phyloP scores from a whole-genome alignment of 2,797 vertebrate species.

The Coilia nasus region DNA sequence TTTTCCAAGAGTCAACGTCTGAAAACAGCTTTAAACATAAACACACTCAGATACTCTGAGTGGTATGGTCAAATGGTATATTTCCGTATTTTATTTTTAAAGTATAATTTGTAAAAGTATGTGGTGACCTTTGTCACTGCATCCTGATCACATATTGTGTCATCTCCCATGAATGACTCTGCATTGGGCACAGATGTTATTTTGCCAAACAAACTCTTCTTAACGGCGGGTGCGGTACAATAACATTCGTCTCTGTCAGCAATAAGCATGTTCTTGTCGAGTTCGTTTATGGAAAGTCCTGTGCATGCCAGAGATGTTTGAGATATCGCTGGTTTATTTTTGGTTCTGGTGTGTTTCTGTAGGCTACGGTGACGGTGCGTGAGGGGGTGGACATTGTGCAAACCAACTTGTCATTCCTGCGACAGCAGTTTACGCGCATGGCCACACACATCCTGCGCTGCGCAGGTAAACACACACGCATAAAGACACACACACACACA shows the following conservation, averaged over 20 bases:
- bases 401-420: conserved; percentile 89
- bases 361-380: conserved; percentile 85
- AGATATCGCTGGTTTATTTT: not conserved
- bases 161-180: not conserved
- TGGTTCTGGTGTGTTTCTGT: conserved; percentile 29
- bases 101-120: no score
- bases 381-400: conserved; percentile 87
- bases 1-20: no score
- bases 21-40: no score
- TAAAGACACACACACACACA: not conserved
- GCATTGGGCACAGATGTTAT: not conserved
- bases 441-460: conserved; percentile 88
- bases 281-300: not conserved
- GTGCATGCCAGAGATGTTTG: not conserved
- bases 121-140: not conserved
- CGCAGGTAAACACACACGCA: conserved; percentile 68
- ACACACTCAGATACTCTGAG: no score
- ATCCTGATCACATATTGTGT: not conserved
- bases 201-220: not conserved
- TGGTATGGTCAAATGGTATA: no score
- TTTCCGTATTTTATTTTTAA: no score
- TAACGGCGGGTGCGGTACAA: not conserved
- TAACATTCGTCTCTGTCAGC: not conserved
- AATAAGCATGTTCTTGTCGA: not conserved
- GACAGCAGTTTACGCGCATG: conserved; percentile 86